A percentile compares a stretch with the other conserved stretches of the same genome.
Evolutionary conservation across 2,113 vertebrate genomes (phyloP).

Genomic region (Chinchilla lanigera): DNA sequence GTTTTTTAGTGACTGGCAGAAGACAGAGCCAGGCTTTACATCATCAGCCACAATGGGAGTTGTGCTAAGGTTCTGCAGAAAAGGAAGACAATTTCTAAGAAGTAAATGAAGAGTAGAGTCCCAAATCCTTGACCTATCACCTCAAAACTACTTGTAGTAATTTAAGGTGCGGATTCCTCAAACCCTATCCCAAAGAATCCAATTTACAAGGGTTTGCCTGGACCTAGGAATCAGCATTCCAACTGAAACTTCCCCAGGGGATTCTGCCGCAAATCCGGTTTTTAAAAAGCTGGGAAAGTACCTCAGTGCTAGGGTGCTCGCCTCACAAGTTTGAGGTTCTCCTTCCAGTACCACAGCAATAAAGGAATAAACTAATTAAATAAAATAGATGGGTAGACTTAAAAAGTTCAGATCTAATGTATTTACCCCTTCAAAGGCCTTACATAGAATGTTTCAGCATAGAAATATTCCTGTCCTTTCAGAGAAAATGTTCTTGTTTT

Average conservation of each 20-base stretch:
- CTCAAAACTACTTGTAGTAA: constrained; percentile 8
- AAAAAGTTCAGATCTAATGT: constrained; percentile 18
- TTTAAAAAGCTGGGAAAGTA: neutral
- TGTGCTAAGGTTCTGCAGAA: constrained; percentile 57
- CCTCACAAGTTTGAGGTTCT: neutral
- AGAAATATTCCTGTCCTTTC: constrained; percentile 21
- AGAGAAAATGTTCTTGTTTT: neutral
- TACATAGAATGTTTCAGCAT: constrained; percentile 30
- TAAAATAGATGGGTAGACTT: neutral
- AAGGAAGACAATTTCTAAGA: constrained; percentile 16
- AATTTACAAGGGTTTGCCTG: neutral
- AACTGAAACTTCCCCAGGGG: neutral
- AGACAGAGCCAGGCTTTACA: constrained; percentile 45
- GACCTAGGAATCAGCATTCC: neutral
- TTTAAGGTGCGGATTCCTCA: neutral
- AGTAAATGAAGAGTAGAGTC: constrained; percentile 37
- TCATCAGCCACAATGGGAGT: neutral
- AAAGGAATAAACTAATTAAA: neutral
- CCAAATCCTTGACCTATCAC: neutral
- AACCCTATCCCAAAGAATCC: neutral
- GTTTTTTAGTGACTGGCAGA: constrained; percentile 37
- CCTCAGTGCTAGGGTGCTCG: neutral
- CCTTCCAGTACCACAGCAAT: neutral
- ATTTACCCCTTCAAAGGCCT: neutral
- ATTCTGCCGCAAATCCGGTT: neutral